phyloP scores from a whole-genome alignment of 1,140 invertebrate species.

The Phenacoccus solenopsis region DNA sequence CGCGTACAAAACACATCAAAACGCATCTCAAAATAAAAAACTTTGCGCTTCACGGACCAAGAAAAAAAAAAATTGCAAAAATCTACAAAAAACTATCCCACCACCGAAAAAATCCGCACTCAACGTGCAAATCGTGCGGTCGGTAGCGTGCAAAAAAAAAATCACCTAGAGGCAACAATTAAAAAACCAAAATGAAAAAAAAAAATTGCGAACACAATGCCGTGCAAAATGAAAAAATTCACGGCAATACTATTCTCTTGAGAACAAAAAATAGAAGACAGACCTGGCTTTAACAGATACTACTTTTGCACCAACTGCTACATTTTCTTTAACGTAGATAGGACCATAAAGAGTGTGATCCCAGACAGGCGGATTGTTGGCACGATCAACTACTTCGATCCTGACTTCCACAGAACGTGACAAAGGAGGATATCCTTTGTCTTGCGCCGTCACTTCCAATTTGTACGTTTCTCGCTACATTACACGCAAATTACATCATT shows the following conservation, averaged over 20 bases:
- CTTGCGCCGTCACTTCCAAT: slow-evolving; percentile 91
- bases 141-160: not conserved
- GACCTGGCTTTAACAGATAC: slow-evolving; percentile 95
- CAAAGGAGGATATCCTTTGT: slow-evolving; percentile 85
- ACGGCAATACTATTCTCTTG: not conserved
- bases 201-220: slow-evolving; percentile 12
- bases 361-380: slow-evolving; percentile 94
- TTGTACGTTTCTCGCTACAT: slow-evolving; percentile 89
- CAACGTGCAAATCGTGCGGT: not conserved
- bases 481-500: slow-evolving; percentile 16
- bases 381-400: slow-evolving; percentile 93
- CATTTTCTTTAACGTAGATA: slow-evolving; percentile 93
- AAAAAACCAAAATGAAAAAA: slow-evolving; percentile 22
- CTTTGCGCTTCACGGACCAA: slow-evolving; percentile 20
- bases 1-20: slow-evolving; percentile 32
- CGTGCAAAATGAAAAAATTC: not conserved
- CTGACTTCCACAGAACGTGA: slow-evolving; percentile 89
- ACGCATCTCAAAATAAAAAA: slow-evolving; percentile 24
- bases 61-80: not conserved
- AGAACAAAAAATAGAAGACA: slow-evolving; percentile 37
- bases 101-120: not conserved
- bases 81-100: not conserved
- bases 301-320: slow-evolving; percentile 89
- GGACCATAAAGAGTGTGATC: slow-evolving; percentile 89
- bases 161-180: slow-evolving; percentile 19